phyloP scores from a whole-genome alignment of 2,797 vertebrate species.

The Champsocephalus esox region DNA sequence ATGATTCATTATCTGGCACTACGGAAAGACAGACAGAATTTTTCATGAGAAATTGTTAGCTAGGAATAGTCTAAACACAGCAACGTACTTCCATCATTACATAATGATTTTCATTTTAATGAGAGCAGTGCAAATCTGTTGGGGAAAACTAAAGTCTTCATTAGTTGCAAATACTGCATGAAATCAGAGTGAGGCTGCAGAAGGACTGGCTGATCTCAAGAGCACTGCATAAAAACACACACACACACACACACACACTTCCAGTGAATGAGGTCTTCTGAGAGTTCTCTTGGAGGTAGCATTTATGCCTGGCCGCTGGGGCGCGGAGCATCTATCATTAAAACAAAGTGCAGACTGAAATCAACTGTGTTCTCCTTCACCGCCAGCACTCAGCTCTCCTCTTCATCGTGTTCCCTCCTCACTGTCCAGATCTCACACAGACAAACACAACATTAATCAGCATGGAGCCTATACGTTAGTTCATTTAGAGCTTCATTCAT shows the following conservation, averaged over 20 bases:
- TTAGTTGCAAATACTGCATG: constrained; percentile 56
- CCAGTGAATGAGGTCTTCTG: constrained; percentile 60
- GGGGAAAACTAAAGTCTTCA: constrained; percentile 41
- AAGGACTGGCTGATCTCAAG: constrained; percentile 49
- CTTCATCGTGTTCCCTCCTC: constrained; percentile 35
- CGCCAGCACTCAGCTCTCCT: constrained; percentile 43
- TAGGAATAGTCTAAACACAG: constrained; percentile 36
- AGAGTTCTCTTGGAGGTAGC: constrained; percentile 60
- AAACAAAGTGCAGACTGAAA: constrained; percentile 73
- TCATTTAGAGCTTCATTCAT: constrained; percentile 48
- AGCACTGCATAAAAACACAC: constrained; percentile 35
- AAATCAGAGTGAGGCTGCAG: constrained; percentile 44
- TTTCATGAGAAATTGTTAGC: constrained; percentile 19
- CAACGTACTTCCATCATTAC: constrained; percentile 22
- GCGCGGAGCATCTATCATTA: constrained; percentile 79
- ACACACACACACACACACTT: constrained; percentile 9
- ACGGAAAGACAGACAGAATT: constrained; percentile 6
- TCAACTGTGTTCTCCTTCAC: constrained; percentile 58
- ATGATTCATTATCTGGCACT: constrained; percentile 12
- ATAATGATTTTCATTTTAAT: constrained; percentile 53
- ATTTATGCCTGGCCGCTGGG: constrained; percentile 71
- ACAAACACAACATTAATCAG: constrained; percentile 59
- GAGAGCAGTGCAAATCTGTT: constrained; percentile 33
- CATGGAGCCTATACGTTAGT: constrained; percentile 32
- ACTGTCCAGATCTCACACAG: constrained; percentile 46